Evolutionary conservation across 1,140 invertebrate species (phyloP).

Genomic region (Anastrepha obliqua): DNA sequence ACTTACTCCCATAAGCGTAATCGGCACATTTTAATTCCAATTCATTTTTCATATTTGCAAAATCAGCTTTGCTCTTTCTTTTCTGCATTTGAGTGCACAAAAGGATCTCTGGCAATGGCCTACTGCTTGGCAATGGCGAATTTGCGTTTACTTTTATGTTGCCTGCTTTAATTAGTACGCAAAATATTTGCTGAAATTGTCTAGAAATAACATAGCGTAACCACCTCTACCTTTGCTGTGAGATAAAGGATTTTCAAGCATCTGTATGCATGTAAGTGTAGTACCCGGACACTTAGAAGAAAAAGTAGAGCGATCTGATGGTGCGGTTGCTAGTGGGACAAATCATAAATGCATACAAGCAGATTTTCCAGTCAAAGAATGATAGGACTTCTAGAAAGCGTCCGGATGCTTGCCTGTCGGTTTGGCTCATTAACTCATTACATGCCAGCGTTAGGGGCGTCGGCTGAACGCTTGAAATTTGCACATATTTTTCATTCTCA

Average conservation of each 20-base stretch:
- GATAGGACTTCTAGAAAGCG: not conserved
- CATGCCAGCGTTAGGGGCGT: conserved; percentile 6
- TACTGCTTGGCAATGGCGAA: not conserved
- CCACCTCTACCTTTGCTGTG: conserved; percentile 11
- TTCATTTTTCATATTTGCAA: conserved; percentile 60
- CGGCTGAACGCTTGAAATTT: conserved; percentile 61
- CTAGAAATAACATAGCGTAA: conserved; percentile 56
- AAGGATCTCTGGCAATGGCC: not conserved
- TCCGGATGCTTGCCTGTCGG: not conserved
- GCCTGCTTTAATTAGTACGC: conserved; percentile 71
- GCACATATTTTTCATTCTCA: conserved; percentile 65
- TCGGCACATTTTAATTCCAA: not conserved
- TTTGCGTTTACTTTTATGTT: conserved; percentile 10
- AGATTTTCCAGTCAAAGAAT: conserved; percentile 71
- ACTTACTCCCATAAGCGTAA: not conserved
- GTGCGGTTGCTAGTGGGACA: not conserved
- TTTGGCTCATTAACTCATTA: not conserved
- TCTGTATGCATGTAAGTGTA: no score
- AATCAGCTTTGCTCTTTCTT: conserved; percentile 5
- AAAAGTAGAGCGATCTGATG: no score
- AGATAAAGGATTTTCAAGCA: not conserved
- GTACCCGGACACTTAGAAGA: no score
- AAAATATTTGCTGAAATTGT: conserved; percentile 73
- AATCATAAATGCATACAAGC: conserved; percentile 70
- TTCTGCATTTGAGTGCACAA: not conserved